phyloP scores from a whole-genome alignment of 2,888 invertebrate species.

The Lasioglossum malachurum region DNA sequence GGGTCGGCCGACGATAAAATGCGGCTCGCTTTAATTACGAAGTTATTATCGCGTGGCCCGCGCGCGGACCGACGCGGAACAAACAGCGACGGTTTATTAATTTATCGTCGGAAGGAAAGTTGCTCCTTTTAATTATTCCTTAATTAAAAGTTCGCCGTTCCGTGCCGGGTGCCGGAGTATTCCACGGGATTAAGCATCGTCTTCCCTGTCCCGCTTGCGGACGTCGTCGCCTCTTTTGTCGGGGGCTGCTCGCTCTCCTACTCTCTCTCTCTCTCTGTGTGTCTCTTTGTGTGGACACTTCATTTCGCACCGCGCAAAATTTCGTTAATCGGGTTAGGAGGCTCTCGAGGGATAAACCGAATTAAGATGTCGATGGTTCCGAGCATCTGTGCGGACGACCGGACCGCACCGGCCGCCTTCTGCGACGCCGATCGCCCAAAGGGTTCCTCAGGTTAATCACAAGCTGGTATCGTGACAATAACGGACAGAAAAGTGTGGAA shows the following conservation, averaged over 20 bases:
- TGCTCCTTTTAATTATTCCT: slow-evolving; percentile 80
- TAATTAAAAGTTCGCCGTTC: slow-evolving; percentile 76
- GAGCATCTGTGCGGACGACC: slow-evolving; percentile 1
- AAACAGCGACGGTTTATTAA: slow-evolving; percentile 80
- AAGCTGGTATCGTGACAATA: not conserved
- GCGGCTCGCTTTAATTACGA: slow-evolving; percentile 78
- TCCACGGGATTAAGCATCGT: slow-evolving; percentile 65
- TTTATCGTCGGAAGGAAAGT: slow-evolving; percentile 78
- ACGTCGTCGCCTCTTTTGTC: not conserved
- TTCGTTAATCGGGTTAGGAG: slow-evolving; percentile 66
- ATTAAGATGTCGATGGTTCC: slow-evolving; percentile 35
- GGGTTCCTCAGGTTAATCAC: not conserved
- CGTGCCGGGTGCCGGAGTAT: slow-evolving; percentile 36
- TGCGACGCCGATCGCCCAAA: not conserved
- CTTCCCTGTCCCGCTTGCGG: slow-evolving; percentile 30
- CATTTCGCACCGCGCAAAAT: slow-evolving; percentile 55
- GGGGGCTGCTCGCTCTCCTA: too few species aligned
- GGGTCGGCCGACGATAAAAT: slow-evolving; percentile 20
- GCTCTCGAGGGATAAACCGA: slow-evolving; percentile 38
- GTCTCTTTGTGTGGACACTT: slow-evolving; percentile 38
- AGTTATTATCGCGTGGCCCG: slow-evolving; percentile 70
- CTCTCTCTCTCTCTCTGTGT: not conserved
- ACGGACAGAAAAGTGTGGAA: not conserved
- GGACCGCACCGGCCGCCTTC: not conserved
- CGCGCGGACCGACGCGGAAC: slow-evolving; percentile 27